A percentile compares a stretch with the other conserved stretches of the same genome.
phyloP scores from a whole-genome alignment of 1,140 invertebrate genomes.

The Macrosteles quadrilineatus region DNA sequence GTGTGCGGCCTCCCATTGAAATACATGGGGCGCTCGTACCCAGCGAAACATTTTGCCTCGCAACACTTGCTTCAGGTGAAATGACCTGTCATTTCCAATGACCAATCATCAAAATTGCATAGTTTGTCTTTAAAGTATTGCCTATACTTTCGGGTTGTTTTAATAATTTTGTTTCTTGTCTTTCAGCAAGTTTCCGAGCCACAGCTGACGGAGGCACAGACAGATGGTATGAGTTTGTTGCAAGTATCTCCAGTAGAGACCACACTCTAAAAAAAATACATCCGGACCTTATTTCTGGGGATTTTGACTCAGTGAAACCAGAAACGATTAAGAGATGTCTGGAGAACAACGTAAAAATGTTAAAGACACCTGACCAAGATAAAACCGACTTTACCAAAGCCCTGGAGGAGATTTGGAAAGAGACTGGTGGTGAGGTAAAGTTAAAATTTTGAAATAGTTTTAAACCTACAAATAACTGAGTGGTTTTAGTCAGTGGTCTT shows the following conservation, averaged over 20 bases:
- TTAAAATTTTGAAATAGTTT: too few species aligned
- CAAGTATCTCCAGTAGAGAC: neutral
- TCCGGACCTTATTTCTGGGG: neutral
- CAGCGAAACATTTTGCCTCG: too few species aligned
- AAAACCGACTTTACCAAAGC: slow-evolving; percentile 10
- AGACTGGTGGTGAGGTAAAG: neutral
- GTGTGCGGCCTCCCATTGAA: too few species aligned
- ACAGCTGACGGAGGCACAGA: neutral
- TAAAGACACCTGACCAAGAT: neutral
- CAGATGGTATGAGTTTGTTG: neutral
- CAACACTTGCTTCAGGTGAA: too few species aligned
- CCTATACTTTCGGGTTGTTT: too few species aligned
- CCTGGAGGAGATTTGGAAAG: neutral
- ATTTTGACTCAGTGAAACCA: slow-evolving; percentile 4
- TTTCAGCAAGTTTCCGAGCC: neutral
- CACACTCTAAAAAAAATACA: neutral
- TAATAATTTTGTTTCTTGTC: too few species aligned
- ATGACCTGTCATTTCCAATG: too few species aligned
- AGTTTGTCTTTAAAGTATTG: too few species aligned
- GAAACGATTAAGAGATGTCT: neutral
- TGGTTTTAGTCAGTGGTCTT: too few species aligned
- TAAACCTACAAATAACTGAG: too few species aligned
- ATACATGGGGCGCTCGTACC: too few species aligned
- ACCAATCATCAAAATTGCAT: too few species aligned
- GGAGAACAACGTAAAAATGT: neutral